Percentiles rank a stretch among this genome's conserved stretches.
These are phyloP conservation scores for Tringa solitaria DNA, from an alignment of 2,113 vertebrate genomes.

Conservation along the genomic window DNA sequence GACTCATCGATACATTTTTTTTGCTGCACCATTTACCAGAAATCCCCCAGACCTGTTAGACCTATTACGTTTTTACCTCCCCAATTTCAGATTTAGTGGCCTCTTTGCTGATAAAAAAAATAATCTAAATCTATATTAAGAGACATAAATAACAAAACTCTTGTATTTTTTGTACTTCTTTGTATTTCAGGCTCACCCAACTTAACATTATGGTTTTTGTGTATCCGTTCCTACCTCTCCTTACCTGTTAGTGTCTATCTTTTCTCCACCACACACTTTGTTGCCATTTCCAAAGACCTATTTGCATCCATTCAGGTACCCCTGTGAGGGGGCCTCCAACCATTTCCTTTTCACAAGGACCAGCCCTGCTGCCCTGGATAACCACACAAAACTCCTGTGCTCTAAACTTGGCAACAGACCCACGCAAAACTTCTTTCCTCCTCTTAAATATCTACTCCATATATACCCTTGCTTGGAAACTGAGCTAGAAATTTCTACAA, in stretches of 20 bases:
- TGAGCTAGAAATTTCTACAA: not conserved
- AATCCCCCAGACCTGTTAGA: not conserved
- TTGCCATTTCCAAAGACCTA: not conserved
- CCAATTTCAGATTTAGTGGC: not conserved
- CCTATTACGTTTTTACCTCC: not conserved
- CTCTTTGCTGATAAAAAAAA: not conserved
- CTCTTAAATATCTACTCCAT: not conserved
- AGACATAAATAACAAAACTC: not conserved
- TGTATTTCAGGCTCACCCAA: not conserved
- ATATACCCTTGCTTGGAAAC: not conserved
- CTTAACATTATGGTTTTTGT: not conserved
- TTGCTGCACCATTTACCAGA: not conserved
- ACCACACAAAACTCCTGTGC: not conserved
- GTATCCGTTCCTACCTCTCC: not conserved
- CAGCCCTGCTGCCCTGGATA: not conserved
- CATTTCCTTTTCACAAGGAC: not conserved
- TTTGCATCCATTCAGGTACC: not conserved
- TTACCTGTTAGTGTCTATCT: not conserved
- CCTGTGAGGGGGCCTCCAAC: not conserved
- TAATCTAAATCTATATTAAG: not conserved
- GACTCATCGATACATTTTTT: not conserved
- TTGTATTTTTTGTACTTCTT: not conserved
- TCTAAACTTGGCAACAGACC: not conserved
- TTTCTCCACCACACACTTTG: not conserved
- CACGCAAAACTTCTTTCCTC: not conserved